Evolutionary conservation across 2,797 vertebrate genomes (phyloP), one percentile per base, ranked within the genome.

Genomic region (Syngnathus rostellatus): DNA sequence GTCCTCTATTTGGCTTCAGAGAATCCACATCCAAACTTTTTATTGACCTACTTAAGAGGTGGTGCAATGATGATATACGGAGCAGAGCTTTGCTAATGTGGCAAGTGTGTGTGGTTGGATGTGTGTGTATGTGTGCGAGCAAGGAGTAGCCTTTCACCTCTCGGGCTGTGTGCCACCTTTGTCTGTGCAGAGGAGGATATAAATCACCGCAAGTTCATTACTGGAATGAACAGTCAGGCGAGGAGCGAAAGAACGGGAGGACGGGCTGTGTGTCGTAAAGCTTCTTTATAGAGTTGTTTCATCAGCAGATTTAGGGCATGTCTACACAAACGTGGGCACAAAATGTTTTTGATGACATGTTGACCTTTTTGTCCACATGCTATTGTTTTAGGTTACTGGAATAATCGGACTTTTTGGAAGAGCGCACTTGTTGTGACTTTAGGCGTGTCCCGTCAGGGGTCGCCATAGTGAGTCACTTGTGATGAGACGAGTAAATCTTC

Each of bases 31-130:
- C 69, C 69, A 73, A 74, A 85, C 83, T 67, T 74, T 84, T 84
- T 85, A 85, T 75, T 90, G 88, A 90, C 89, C 89, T 87, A 88
- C 83, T 87, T 91, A 87, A 45, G 64, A 79, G 72, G 75, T 80
- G 75, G 80, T 70, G 76, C 73, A 72, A 63, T 38, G 79, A 85
- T 88, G 89, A 90, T 86, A 82, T 83, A 86, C 88, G 80, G 81
- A 73, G 73, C 72, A 71, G 72, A 65, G 66, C 62, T 67, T 79
- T 76, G 72, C 72, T 66, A 80, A 69, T 72, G 63, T 66, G 73
- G 62, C 66, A 63, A 75, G 74, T 73, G 62, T 19, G 17, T 4
- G 7, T 43, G 0, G 6, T 68, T 77, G 81, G 77, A 81, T 80
- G 6, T 41, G 25, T 25, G 10, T 57, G 81, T 81, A 79, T 19